Evolutionary conservation across 2,113 vertebrate species (phyloP).

Genomic region (Heliornis fulica): DNA sequence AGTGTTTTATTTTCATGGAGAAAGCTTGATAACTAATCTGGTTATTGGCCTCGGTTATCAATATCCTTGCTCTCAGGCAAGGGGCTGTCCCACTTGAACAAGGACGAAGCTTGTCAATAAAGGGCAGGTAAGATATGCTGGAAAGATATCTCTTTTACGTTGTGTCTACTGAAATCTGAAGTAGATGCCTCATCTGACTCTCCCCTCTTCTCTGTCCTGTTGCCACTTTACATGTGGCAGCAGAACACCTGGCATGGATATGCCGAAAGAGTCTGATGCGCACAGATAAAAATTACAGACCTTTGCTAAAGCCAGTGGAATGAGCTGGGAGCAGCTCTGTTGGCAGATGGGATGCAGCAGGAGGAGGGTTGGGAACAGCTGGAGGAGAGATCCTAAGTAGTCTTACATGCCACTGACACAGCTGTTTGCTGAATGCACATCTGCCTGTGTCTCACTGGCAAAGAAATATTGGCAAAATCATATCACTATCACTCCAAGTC

Average conservation of each 20-base stretch:
- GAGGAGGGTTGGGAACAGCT: background rate
- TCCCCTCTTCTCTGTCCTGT: background rate
- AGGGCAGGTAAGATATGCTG: background rate
- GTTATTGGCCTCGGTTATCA: background rate
- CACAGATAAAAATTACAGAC: background rate
- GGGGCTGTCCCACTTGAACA: background rate
- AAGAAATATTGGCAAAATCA: background rate
- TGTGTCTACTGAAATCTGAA: background rate
- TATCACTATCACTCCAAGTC: background rate
- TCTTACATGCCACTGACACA: background rate
- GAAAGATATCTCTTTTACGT: background rate
- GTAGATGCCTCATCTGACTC: background rate
- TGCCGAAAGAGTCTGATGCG: background rate
- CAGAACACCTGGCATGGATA: background rate
- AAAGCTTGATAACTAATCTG: background rate
- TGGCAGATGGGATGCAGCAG: background rate
- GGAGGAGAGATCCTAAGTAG: background rate
- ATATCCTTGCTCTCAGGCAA: background rate
- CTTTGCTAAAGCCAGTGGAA: background rate
- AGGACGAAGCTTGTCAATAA: background rate
- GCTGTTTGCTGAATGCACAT: background rate
- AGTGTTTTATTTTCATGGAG: background rate
- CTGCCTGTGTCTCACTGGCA: background rate
- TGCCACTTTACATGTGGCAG: background rate
- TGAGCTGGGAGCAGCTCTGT: background rate